phyloP scores from a whole-genome alignment of 2,888 invertebrate genomes.

The Eupsilia transversa region DNA sequence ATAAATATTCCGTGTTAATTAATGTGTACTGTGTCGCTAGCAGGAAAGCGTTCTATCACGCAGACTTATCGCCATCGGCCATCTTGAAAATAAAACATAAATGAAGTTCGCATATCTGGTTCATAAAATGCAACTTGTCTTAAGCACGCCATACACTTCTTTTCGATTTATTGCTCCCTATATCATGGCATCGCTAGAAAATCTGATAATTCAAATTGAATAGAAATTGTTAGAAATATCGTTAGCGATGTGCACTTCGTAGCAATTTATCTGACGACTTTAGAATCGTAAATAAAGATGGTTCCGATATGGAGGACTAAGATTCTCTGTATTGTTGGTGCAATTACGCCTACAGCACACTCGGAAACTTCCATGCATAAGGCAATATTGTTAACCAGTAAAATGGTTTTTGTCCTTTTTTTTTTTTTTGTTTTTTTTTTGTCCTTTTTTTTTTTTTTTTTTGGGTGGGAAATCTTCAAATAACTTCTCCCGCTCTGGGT shows the following conservation, averaged over 20 bases:
- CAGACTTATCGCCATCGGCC: slow-evolving; percentile 61
- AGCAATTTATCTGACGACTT: slow-evolving; percentile 48
- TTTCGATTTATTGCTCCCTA: slow-evolving; percentile 51
- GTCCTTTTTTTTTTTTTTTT: no score
- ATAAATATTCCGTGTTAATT: slow-evolving; percentile 67
- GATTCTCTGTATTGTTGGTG: slow-evolving; percentile 35
- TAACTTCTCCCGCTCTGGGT: no score
- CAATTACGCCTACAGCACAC: slow-evolving; percentile 23
- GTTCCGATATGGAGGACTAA: slow-evolving; percentile 28
- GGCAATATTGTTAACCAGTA: slow-evolving; percentile 4
- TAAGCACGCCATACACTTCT: slow-evolving; percentile 57
- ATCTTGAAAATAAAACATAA: slow-evolving; percentile 70
- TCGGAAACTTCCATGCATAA: background rate
- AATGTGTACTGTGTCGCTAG: slow-evolving; percentile 62
- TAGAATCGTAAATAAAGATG: slow-evolving; percentile 52
- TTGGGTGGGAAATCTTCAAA: no score
- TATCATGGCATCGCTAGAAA: slow-evolving; percentile 40
- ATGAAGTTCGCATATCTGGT: slow-evolving; percentile 68
- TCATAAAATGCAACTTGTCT: slow-evolving; percentile 64
- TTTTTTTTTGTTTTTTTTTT: no score
- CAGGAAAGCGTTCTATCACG: slow-evolving; percentile 69
- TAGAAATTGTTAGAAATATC: slow-evolving; percentile 59
- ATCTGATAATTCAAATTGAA: slow-evolving; percentile 60
- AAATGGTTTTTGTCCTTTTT: no score
- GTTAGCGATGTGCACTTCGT: slow-evolving; percentile 45